phyloP scores from a whole-genome alignment of 2,888 invertebrate genomes.

The Pediacus dermestoides region DNA sequence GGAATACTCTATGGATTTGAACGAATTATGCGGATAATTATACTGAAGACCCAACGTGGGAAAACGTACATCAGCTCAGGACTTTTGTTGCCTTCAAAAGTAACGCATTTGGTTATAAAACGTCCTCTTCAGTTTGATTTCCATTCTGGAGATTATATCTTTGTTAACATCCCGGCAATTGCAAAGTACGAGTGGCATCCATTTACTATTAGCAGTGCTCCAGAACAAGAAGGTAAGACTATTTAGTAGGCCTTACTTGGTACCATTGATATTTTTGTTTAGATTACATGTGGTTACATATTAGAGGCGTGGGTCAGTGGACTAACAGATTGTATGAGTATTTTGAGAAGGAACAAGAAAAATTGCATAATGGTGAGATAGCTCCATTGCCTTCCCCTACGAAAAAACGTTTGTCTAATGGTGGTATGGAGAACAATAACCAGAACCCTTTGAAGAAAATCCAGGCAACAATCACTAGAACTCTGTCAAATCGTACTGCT shows the following conservation, averaged over 20 bases:
- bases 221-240: slow-evolving; percentile 76
- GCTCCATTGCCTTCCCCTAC: slow-evolving; percentile 36
- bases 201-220: slow-evolving; percentile 93
- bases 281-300: slow-evolving; percentile 92
- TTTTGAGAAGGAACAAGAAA: slow-evolving; percentile 78
- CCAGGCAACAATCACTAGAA: slow-evolving; percentile 51
- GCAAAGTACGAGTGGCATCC: slow-evolving; percentile 97
- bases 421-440: slow-evolving; percentile 37
- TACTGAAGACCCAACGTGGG: slow-evolving; percentile 71
- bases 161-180: slow-evolving; percentile 87
- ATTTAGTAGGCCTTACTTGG: slow-evolving; percentile 10
- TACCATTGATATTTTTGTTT: slow-evolving; percentile 20
- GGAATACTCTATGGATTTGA: slow-evolving; percentile 77
- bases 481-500: slow-evolving; percentile 54
- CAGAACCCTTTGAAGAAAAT: slow-evolving; percentile 44
- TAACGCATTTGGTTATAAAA: slow-evolving; percentile 87
- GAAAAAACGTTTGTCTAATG: slow-evolving; percentile 35
- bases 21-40: slow-evolving; percentile 60
- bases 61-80: slow-evolving; percentile 89
- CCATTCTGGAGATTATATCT: slow-evolving; percentile 91
- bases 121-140: slow-evolving; percentile 83
- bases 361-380: slow-evolving; percentile 65
- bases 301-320: slow-evolving; percentile 92
- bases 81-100: slow-evolving; percentile 79
- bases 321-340: slow-evolving; percentile 82